Evolutionary conservation across 2,888 invertebrate species (phyloP).

Genomic region (Synergus laeviventris): DNA sequence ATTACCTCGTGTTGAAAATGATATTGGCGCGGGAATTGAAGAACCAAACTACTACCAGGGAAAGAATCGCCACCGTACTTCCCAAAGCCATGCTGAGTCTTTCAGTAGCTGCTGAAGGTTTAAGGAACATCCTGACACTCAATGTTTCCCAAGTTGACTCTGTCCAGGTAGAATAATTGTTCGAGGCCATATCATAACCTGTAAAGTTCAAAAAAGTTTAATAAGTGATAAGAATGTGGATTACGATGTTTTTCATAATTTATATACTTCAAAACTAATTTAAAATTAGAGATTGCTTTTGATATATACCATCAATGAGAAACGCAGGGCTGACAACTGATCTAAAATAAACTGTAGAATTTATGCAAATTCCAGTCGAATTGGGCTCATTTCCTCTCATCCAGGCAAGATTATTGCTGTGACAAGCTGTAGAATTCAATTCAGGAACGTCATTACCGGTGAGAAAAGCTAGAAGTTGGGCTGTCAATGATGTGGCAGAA

Average conservation of each 20-base stretch:
- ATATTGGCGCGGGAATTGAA: slow-evolving; percentile 77
- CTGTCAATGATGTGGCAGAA: slow-evolving; percentile 79
- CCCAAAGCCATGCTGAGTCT: slow-evolving; percentile 79
- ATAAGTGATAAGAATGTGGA: too few species aligned
- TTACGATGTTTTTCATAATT: too few species aligned
- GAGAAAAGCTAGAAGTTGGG: slow-evolving; percentile 81
- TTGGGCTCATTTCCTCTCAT: slow-evolving; percentile 80
- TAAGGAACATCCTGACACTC: slow-evolving; percentile 86
- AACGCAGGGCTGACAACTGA: slow-evolving; percentile 91
- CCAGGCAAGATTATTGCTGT: slow-evolving; percentile 77
- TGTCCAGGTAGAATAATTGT: slow-evolving; percentile 90
- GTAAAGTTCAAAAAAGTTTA: slow-evolving; percentile 51
- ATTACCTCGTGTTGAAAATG: slow-evolving; percentile 74
- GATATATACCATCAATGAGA: slow-evolving; percentile 80
- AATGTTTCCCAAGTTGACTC: slow-evolving; percentile 90
- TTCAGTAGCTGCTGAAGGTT: slow-evolving; percentile 81
- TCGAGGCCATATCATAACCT: slow-evolving; percentile 88
- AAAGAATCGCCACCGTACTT: slow-evolving; percentile 76
- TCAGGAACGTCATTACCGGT: slow-evolving; percentile 77
- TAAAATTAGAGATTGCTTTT: not conserved
- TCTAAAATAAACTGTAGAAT: slow-evolving; percentile 85
- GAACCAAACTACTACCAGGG: slow-evolving; percentile 78
- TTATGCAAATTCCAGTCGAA: slow-evolving; percentile 83
- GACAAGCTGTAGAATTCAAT: slow-evolving; percentile 76
- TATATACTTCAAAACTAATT: not conserved